These are phyloP conservation scores for Mallateleia sp. DNA, from an alignment of 2,888 invertebrate genomes.

Conservation along the genomic window DNA sequence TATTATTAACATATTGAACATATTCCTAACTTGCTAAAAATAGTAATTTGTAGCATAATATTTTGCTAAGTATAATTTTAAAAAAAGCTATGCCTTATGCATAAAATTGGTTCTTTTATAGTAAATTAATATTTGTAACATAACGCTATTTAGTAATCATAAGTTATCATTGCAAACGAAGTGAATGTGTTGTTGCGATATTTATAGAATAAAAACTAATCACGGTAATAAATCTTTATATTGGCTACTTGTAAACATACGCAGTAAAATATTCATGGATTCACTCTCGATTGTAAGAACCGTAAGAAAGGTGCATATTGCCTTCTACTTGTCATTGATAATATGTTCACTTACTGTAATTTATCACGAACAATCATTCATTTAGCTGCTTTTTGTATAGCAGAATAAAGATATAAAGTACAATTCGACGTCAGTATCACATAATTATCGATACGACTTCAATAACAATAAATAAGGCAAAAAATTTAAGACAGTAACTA, in stretches of 20 bases:
- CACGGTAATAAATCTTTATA: slow-evolving; percentile 61
- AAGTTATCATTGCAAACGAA: slow-evolving; percentile 20
- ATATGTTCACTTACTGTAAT: slow-evolving; percentile 22
- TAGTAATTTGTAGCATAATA: no score
- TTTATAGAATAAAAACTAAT: slow-evolving; percentile 62
- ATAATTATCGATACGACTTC: neutral
- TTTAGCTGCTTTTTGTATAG: slow-evolving; percentile 26
- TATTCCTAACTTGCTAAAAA: no score
- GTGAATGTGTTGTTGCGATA: slow-evolving; percentile 33
- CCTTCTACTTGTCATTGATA: slow-evolving; percentile 54
- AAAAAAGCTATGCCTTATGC: no score
- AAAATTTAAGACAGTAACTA: neutral
- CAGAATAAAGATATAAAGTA: neutral
- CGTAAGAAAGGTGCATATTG: slow-evolving; percentile 56
- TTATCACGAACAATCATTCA: slow-evolving; percentile 53
- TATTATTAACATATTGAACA: no score
- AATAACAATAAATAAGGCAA: neutral
- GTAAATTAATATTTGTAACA: neutral
- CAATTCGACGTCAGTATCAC: neutral
- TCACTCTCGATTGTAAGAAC: slow-evolving; percentile 29
- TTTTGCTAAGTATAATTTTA: no score
- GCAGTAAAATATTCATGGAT: slow-evolving; percentile 43
- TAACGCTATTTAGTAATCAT: neutral
- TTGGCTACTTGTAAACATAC: slow-evolving; percentile 42
- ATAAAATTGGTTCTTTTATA: neutral